Conservation (phyloP, 2,888 invertebrate genomes). For the Tetragonisca angustula region DNA sequence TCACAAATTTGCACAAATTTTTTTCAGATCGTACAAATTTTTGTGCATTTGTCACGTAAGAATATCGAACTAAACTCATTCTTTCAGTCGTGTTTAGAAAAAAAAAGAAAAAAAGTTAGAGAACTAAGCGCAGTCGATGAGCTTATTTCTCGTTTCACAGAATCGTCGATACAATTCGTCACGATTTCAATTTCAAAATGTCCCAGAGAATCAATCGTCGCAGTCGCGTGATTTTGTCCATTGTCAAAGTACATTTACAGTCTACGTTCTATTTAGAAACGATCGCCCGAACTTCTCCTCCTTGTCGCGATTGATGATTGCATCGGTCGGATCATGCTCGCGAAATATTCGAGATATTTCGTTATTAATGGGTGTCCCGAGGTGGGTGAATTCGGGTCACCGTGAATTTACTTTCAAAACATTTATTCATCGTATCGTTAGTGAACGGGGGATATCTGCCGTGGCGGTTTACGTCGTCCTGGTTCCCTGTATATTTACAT, state of each 20-base stretch:
- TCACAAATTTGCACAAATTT: no score
- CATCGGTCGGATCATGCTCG: not conserved
- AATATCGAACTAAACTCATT: no score
- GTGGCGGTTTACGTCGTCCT: conserved; percentile 35
- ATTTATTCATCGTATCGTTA: conserved; percentile 43
- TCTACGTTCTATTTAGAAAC: not conserved
- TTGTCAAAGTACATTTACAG: not conserved
- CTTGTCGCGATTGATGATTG: not conserved
- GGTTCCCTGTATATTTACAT: conserved; percentile 46
- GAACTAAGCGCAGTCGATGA: no score
- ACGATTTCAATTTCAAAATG: no score
- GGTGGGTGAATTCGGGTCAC: not conserved
- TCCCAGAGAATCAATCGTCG: no score
- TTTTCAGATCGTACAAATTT: no score
- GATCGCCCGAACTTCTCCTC: not conserved
- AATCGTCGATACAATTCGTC: no score
- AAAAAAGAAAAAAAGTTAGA: no score
- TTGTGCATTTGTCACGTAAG: no score
- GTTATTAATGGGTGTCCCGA: not conserved
- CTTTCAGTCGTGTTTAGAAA: no score
- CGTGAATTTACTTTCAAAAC: conserved; percentile 26
- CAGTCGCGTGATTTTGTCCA: no score
- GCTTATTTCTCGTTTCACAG: no score
- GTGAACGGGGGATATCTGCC: conserved; percentile 11
- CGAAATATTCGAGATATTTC: not conserved